Conservation (phyloP, 2,888 invertebrate species). For the Neoascia interrupta region DNA sequence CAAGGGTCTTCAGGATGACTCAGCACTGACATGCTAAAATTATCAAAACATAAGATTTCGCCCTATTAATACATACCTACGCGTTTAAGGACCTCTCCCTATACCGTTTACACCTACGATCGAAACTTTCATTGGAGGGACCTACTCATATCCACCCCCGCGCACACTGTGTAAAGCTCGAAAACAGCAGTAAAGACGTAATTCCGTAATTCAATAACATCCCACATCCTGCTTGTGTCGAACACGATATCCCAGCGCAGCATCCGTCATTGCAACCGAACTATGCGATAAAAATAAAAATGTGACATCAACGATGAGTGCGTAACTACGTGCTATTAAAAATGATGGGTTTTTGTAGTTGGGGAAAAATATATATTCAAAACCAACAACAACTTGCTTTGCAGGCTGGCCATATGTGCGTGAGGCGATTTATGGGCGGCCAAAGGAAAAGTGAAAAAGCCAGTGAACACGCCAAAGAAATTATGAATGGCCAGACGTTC, state of each 20-base stretch:
- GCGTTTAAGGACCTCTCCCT: too few relatives aligned
- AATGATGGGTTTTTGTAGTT: slow-evolving; percentile 6
- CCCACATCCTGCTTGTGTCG: too few relatives aligned
- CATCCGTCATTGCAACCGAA: slow-evolving; percentile 22
- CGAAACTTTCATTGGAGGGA: too few relatives aligned
- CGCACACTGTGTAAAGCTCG: too few relatives aligned
- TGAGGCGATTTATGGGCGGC: not conserved
- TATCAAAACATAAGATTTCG: too few relatives aligned
- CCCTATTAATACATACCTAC: too few relatives aligned
- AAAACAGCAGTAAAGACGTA: slow-evolving; percentile 41
- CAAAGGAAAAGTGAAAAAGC: too few relatives aligned
- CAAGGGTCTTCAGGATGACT: too few relatives aligned
- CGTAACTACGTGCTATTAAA: slow-evolving; percentile 40
- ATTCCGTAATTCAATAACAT: slow-evolving; percentile 36
- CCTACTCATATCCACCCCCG: too few relatives aligned
- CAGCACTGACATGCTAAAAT: too few relatives aligned
- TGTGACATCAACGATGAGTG: slow-evolving; percentile 28
- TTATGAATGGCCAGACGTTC: too few relatives aligned
- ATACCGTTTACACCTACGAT: too few relatives aligned
- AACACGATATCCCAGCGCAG: not conserved
- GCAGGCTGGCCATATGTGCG: not conserved
- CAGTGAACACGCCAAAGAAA: slow-evolving; percentile 25
- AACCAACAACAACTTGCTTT: slow-evolving; percentile 1
- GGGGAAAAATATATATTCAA: not conserved
- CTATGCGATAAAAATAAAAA: slow-evolving; percentile 26